These are phyloP conservation scores for Amblyopsis hoosieri DNA, from an alignment of 2,797 vertebrate species.

Conservation along the genomic window DNA sequence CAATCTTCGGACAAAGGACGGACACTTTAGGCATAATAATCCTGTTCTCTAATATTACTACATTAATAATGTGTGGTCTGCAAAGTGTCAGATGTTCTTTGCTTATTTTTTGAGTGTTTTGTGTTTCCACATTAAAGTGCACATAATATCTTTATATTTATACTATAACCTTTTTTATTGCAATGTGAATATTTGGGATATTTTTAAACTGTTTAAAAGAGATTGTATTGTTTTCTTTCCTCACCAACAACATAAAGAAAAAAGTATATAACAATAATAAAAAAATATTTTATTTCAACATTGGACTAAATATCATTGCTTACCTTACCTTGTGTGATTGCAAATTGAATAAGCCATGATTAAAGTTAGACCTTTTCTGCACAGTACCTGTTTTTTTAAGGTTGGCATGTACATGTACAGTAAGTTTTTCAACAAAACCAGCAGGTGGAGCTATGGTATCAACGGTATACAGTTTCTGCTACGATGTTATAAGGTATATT, in stretches of 20 bases:
- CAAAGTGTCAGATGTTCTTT: slow-evolving; percentile 29
- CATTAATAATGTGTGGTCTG: slow-evolving; percentile 38
- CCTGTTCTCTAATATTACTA: slow-evolving; percentile 36
- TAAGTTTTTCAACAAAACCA: slow-evolving; percentile 48
- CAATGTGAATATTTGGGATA: slow-evolving; percentile 90
- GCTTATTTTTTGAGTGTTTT: slow-evolving; percentile 43
- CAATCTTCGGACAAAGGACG: slow-evolving; percentile 56
- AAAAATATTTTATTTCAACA: slow-evolving; percentile 66
- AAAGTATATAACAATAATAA: slow-evolving; percentile 41
- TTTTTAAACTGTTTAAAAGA: slow-evolving; percentile 79
- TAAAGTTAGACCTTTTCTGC: background rate
- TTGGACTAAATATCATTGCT: background rate
- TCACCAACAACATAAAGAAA: slow-evolving; percentile 93
- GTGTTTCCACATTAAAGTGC: slow-evolving; percentile 79
- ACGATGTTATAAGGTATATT: background rate
- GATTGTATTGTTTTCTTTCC: slow-evolving; percentile 84
- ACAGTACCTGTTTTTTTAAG: background rate
- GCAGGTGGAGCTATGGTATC: slow-evolving; percentile 60
- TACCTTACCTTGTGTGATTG: background rate
- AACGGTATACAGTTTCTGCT: slow-evolving; percentile 1
- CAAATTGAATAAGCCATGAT: background rate
- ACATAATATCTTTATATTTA: slow-evolving; percentile 93
- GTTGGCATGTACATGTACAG: background rate
- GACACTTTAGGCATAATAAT: slow-evolving; percentile 52
- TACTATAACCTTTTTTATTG: slow-evolving; percentile 83